Evolutionary conservation across 1,140 invertebrate species (phyloP), one percentile per base, ranked within the genome.

Genomic region (Antheraea mylitta): DNA sequence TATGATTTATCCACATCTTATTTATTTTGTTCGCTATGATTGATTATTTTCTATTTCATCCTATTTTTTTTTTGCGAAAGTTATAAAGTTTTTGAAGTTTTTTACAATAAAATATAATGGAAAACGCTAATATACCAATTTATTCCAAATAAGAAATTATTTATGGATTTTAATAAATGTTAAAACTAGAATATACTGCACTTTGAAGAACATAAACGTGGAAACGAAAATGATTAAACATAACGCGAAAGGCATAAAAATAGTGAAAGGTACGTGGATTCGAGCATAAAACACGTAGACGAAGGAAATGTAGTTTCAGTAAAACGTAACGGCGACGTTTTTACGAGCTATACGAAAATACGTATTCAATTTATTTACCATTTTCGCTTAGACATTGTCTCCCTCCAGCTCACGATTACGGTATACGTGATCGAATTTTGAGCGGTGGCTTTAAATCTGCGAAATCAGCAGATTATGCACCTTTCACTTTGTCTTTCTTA

Each of bases 281-380:
- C 45, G 45, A 13, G 45, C 45, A 16, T 42, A 53, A 53, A 53
- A 53, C 45, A 53, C 45, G 16, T 53, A 53, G 45, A 53, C 45
- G 45, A 53, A n/a, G 45, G 45, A 53, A 53, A 53, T 53, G 45
- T 53, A 53, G 45, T 53, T 53, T 53, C 45, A 53, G 45, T 53
- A 53, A 53, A 53, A 53, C 45, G 45, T 53, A 53, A 53, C 45
- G 45, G 45, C 45, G 45, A 53, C 45, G 45, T 53, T 53, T 53
- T 53, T 53, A 53, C 45, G 45, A 53, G 45, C 45, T 53, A 53
- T 53, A 53, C 45, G 45, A 53, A 53, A 53, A 53, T 53, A 53
- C 45, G 45, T 53, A 53, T 53, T 53, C 45, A 53, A 53, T 53
- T 53, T 53, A 53, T 53, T 53, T 53, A 53, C 45, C 45, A 53